Conservation (phyloP, 2,888 invertebrate genomes). For the Andrena praecox region DNA sequence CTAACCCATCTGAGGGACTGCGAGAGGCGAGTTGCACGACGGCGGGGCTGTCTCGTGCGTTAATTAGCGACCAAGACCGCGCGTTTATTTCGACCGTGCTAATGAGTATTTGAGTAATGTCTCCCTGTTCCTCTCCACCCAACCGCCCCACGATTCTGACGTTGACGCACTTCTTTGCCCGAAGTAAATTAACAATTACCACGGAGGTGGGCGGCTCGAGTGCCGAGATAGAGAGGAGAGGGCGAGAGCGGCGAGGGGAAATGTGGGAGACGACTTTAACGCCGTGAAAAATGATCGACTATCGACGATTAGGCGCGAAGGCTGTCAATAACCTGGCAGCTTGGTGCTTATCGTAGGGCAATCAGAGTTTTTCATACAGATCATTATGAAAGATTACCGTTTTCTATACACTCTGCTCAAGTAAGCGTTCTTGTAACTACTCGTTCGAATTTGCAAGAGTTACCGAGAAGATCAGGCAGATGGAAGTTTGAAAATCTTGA, state of each 20-base stretch:
- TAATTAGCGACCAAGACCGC: slow-evolving; percentile 79
- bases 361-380: no score
- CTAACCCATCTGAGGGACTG: slow-evolving; percentile 63
- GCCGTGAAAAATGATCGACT: not conserved
- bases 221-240: slow-evolving; percentile 32
- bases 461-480: no score
- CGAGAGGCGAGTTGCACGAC: slow-evolving; percentile 57
- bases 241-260: not conserved
- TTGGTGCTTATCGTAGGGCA: no score
- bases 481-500: no score
- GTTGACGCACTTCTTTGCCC: slow-evolving; percentile 69
- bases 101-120: slow-evolving; percentile 83
- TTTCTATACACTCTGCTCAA: no score
- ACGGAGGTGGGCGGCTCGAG: slow-evolving; percentile 43
- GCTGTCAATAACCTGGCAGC: not conserved
- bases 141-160: slow-evolving; percentile 54
- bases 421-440: no score
- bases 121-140: slow-evolving; percentile 68
- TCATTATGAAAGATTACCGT: no score
- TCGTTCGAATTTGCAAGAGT: no score
- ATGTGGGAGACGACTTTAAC: slow-evolving; percentile 1
- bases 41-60: slow-evolving; percentile 73
- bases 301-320: slow-evolving; percentile 11
- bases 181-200: slow-evolving; percentile 78
- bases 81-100: slow-evolving; percentile 81